Evolutionary conservation across 2,113 vertebrate genomes (phyloP).

Genomic region (Festucalex cinctus): DNA sequence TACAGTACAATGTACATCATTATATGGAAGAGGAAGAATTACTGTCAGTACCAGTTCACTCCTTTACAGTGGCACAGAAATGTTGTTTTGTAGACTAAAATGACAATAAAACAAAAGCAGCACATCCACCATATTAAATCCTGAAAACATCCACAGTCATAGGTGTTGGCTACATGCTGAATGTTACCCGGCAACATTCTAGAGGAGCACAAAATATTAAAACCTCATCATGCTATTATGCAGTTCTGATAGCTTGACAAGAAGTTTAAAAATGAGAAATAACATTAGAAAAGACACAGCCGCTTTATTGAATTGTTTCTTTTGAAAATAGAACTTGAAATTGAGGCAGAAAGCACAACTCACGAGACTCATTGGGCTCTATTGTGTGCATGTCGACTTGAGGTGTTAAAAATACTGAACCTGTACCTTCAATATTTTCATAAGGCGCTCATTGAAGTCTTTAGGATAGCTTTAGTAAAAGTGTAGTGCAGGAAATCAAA

Average conservation of each 20-base stretch:
- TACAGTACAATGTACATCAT: no score
- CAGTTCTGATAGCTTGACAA: no score
- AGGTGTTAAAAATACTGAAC: not conserved
- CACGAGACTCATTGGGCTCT: slow-evolving; percentile 27
- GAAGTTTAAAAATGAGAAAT: slow-evolving; percentile 38
- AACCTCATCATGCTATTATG: slow-evolving; percentile 27
- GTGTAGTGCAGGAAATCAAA: slow-evolving; percentile 15
- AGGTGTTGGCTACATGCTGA: no score
- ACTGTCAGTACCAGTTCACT: no score
- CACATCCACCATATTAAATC: not conserved
- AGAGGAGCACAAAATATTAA: slow-evolving; percentile 23
- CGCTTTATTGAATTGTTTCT: not conserved
- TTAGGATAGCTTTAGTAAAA: not conserved
- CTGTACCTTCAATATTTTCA: not conserved
- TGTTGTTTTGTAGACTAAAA: not conserved
- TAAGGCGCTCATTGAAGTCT: not conserved
- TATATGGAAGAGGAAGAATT: no score
- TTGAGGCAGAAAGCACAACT: slow-evolving; percentile 38
- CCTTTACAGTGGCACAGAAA: not conserved
- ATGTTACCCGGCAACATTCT: not conserved
- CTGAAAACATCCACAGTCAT: not conserved
- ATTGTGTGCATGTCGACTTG: slow-evolving; percentile 11
- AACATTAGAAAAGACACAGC: not conserved
- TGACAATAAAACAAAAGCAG: not conserved
- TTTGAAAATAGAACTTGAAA: not conserved